phyloP scores from a whole-genome alignment of 2,113 vertebrate species.

The Nymphicus hollandicus region DNA sequence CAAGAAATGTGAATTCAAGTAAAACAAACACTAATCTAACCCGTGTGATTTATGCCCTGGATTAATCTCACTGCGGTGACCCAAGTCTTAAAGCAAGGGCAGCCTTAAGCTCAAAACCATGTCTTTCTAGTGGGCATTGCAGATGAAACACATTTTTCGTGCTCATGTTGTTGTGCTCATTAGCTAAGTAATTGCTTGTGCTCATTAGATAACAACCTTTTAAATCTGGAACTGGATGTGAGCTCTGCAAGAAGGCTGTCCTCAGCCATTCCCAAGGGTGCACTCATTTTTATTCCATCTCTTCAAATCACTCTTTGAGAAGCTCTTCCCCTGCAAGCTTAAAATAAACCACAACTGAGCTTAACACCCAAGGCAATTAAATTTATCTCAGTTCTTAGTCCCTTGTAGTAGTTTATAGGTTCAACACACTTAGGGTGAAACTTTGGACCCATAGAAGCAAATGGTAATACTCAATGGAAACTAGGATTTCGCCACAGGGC shows the following conservation, averaged over 20 bases:
- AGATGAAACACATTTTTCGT: constrained; percentile 5
- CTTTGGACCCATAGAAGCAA: not conserved
- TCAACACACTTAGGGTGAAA: not conserved
- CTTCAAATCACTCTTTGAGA: constrained; percentile 33
- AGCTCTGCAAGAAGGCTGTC: not conserved
- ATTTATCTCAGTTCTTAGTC: not conserved
- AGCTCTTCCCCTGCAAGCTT: not conserved
- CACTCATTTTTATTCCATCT: not conserved
- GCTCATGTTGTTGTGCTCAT: constrained; percentile 24
- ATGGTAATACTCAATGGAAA: not conserved
- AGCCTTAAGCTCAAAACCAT: constrained; percentile 16
- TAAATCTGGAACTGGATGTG: not conserved
- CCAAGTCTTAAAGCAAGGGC: not conserved
- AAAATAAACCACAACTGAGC: constrained; percentile 36
- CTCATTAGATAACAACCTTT: constrained; percentile 32
- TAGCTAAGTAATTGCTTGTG: constrained; percentile 38
- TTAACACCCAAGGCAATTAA: constrained; percentile 46
- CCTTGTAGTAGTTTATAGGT: not conserved
- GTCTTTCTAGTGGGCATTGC: not conserved
- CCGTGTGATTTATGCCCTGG: constrained; percentile 35
- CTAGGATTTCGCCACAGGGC: not conserved
- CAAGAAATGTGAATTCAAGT: constrained; percentile 51
- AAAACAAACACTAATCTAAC: constrained; percentile 56
- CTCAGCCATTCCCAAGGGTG: not conserved
- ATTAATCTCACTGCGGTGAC: not conserved